These are phyloP conservation scores for Pontoporia blainvillei DNA, from an alignment of 2,113 vertebrate genomes.

Conservation along the genomic window DNA sequence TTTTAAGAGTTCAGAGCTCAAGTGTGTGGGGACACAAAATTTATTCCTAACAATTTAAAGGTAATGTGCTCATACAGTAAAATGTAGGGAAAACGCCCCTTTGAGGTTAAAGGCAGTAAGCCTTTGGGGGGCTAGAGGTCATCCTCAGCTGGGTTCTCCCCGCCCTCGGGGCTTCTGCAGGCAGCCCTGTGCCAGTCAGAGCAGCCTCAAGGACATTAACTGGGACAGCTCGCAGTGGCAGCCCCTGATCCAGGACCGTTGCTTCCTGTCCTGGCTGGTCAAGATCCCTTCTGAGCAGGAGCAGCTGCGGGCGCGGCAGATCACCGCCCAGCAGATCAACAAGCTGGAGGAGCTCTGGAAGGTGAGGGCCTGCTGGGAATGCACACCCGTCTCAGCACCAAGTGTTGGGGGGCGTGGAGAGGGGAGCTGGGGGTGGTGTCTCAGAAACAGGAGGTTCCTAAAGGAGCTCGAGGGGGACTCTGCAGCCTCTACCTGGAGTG, in stretches of 20 bases:
- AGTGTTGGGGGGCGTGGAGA: background rate
- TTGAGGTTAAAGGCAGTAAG: background rate
- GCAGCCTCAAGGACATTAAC: slow-evolving; percentile 99
- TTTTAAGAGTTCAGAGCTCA: slow-evolving; percentile 24
- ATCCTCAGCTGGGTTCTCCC: background rate
- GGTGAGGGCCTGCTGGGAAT: slow-evolving; percentile 77
- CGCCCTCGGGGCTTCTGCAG: slow-evolving; percentile 73
- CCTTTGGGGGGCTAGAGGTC: background rate
- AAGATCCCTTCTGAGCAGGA: slow-evolving; percentile 99
- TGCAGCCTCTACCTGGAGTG: background rate
- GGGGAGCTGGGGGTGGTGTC: too few species aligned
- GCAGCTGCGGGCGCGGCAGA: slow-evolving; percentile 95
- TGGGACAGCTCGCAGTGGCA: slow-evolving; percentile 99
- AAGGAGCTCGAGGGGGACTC: background rate
- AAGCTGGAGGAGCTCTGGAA: slow-evolving; percentile 99
- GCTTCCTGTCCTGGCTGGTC: slow-evolving; percentile 98
- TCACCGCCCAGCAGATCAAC: slow-evolving; percentile 98
- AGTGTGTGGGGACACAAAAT: background rate
- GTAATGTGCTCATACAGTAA: background rate
- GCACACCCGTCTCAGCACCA: background rate
- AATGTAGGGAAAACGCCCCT: background rate
- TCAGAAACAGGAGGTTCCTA: background rate
- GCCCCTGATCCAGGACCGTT: slow-evolving; percentile 97
- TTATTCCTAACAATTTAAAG: background rate
- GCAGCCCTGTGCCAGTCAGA: slow-evolving; percentile 98